A percentile compares a stretch with the other conserved stretches of the same genome.
Conservation (phyloP, 1,140 invertebrate species). For the Conus ventricosus region DNA sequence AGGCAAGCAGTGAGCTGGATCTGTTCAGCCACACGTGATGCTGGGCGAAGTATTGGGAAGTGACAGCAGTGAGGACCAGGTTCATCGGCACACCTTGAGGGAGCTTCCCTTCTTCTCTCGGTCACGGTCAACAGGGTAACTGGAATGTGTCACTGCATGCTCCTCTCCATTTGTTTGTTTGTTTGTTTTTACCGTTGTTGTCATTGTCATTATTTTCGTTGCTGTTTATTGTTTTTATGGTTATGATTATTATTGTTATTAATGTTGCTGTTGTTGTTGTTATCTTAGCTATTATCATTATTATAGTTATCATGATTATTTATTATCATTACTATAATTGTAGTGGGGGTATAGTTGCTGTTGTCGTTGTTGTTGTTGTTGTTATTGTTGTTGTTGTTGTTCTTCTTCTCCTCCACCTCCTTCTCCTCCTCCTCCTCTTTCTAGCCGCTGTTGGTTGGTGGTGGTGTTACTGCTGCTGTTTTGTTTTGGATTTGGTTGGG, state of each 20-base stretch:
- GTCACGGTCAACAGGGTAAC: not conserved
- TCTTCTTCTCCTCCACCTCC: not conserved
- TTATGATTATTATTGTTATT: not conserved
- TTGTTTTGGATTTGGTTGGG: too few relatives aligned
- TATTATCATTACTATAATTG: too few relatives aligned
- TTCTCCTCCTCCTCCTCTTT: not conserved
- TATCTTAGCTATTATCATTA: not conserved
- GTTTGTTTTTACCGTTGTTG: not conserved
- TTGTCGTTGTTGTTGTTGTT: not conserved
- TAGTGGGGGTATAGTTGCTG: not conserved
- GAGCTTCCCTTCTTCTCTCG: not conserved
- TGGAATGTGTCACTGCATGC: not conserved
- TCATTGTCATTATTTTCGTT: not conserved
- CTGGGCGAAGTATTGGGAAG: not conserved
- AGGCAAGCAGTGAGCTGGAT: too few relatives aligned
- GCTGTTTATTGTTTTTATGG: not conserved
- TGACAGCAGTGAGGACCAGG: not conserved
- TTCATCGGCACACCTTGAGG: not conserved
- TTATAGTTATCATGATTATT: not conserved
- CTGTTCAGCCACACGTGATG: too few relatives aligned
- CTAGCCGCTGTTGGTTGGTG: too few relatives aligned
- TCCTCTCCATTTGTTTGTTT: not conserved
- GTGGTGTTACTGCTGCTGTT: too few relatives aligned
- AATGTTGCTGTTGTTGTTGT: not conserved
- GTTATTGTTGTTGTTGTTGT: not conserved